A percentile compares a stretch with the other conserved stretches of the same genome.
phyloP scores from a whole-genome alignment of 2,888 invertebrate species.

The Melipona beecheii region DNA sequence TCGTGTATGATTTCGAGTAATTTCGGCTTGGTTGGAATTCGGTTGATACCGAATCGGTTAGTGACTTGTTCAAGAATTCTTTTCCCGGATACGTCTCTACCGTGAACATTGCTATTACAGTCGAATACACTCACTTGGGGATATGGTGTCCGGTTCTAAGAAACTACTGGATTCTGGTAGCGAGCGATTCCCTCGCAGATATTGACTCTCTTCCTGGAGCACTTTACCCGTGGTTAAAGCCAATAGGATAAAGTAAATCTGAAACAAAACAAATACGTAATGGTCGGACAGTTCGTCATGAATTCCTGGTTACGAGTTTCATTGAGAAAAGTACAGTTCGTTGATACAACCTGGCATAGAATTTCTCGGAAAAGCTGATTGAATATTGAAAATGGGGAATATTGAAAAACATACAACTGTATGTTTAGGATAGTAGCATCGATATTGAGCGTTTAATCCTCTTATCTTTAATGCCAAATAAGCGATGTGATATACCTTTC shows the following conservation, averaged over 20 bases:
- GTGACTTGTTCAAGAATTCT: not conserved
- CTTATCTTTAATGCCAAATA: not conserved
- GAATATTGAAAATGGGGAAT: not conserved
- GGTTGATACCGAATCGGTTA: not conserved
- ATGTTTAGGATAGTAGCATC: not conserved
- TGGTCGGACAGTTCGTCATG: not conserved
- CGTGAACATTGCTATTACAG: not conserved
- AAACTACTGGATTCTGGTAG: constrained; percentile 82
- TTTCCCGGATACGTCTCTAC: not conserved
- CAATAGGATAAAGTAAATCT: constrained; percentile 89
- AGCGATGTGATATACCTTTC: not conserved
- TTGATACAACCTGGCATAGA: not conserved
- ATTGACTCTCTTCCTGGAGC: constrained; percentile 88
- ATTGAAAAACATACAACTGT: not conserved
- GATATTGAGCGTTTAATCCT: not conserved
- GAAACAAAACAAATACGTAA: constrained; percentile 75
- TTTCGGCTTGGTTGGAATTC: not conserved
- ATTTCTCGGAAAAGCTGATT: not conserved
- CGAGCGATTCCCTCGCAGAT: constrained; percentile 86
- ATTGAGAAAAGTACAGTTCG: not conserved
- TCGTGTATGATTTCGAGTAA: not conserved
- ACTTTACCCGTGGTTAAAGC: constrained; percentile 88
- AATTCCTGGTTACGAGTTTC: not conserved
- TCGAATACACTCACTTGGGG: constrained; percentile 81
- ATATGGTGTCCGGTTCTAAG: constrained; percentile 84